Base-by-base conservation (phyloP, 2,113 vertebrate species). In the Prionailurus bengalensis region DNA sequence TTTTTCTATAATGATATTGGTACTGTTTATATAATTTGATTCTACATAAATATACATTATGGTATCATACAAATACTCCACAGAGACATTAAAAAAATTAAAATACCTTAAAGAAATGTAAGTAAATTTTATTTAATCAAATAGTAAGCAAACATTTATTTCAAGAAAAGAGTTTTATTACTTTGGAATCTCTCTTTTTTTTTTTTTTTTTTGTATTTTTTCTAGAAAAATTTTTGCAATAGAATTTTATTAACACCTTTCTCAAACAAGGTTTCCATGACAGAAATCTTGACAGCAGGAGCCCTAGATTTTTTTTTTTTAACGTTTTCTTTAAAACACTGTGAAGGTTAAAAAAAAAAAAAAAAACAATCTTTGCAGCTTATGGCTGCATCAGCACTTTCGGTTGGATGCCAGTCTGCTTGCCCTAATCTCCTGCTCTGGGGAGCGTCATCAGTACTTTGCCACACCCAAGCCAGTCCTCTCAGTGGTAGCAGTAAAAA, bases 1-100 rank as follows among this genome's bases (percentile, higher is more conserved):
- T 98, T 98, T 98, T 80, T 98, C 98, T 99, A 99, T 99, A 99
- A 98, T 99, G 98, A 99, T 99, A 99, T 98, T 98, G 98, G 95
- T 98, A 99, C 96, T 98, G 98, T 98, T 97, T 97, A 98, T 99
- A 99, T 99, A 98, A 99, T 99, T 98, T 99, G 99, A 98, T 99
- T 99, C 98, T 99, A 99, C 99, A 99, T 98, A 99, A 99, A 99
- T 99, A 99, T 99, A 99, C 99, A 99, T 98, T 98, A 98, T 99
- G 99, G 97, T 98, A 98, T 99, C 98, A 98, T 99, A 99, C 99
- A 99, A 99, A 99, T 99, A 99, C 98, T 99, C 97, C 99, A 99
- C 99, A 98, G 98, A 98, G 98, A 99, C 99, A 98, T 99, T 99
- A 98, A 99, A 99, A 99, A 99, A 99, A 99, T 99, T 99, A 99